A percentile compares a stretch with the other conserved stretches of the same genome.
phyloP scores from a whole-genome alignment of 2,797 vertebrate species.

The Acrossocheilus wenchowensis region DNA sequence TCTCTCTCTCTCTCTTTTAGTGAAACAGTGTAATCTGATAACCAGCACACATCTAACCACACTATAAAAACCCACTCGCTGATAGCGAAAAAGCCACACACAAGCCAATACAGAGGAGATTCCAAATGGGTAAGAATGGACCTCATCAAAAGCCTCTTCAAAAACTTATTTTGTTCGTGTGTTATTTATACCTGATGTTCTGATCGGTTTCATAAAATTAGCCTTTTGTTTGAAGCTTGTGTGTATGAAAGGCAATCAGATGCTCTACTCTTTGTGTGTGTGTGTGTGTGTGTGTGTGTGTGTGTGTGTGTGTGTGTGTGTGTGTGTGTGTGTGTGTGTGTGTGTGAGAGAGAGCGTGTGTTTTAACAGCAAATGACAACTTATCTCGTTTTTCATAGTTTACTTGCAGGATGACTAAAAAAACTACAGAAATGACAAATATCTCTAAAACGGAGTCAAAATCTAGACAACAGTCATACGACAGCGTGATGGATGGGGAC shows the following conservation, averaged over 20 bases:
- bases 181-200: not conserved
- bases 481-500: conserved; percentile 46
- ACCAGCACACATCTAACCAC: conserved; percentile 32
- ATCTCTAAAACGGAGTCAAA: not conserved
- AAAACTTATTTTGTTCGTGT: not conserved
- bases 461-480: conserved; percentile 28
- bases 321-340: too few relatives aligned
- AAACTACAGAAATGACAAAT: not conserved
- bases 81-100: conserved; percentile 27
- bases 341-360: too few relatives aligned
- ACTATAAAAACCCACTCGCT: conserved; percentile 57
- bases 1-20: not conserved
- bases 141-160: conserved; percentile 8
- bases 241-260: not conserved
- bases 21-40: conserved; percentile 55
- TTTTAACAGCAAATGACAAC: not conserved
- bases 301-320: too few relatives aligned
- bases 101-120: conserved; percentile 7
- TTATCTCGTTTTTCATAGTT: not conserved
- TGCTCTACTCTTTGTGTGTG: not conserved
- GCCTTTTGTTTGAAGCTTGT: not conserved
- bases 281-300: too few relatives aligned
- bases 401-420: not conserved
- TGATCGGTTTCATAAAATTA: not conserved
- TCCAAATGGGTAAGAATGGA: conserved; percentile 46